phyloP scores from a whole-genome alignment of 2,797 vertebrate species.

The Sebastes nivosus region DNA sequence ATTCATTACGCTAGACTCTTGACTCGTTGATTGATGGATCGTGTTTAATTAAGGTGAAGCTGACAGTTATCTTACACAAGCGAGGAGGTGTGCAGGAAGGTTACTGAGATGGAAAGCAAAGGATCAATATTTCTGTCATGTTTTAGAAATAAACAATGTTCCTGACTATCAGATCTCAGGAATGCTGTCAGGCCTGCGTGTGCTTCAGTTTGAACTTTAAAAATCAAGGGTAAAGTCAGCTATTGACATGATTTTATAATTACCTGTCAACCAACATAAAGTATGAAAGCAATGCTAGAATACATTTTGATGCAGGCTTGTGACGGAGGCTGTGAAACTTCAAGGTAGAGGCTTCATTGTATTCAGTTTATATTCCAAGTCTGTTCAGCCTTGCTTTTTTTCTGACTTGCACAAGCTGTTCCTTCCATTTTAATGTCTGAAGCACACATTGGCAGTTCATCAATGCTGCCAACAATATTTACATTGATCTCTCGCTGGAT shows the following conservation, averaged over 20 bases:
- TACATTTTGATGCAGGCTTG: neutral
- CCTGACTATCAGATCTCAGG: no score
- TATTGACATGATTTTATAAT: neutral
- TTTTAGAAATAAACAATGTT: no score
- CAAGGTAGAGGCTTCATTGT: neutral
- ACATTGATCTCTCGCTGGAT: neutral
- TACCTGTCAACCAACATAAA: neutral
- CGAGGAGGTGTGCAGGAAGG: neutral
- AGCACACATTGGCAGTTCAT: neutral
- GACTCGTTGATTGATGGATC: neutral
- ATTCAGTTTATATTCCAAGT: neutral
- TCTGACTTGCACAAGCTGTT: neutral
- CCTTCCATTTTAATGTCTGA: neutral
- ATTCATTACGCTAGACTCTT: neutral
- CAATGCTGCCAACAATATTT: conserved; percentile 3
- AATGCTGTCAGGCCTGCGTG: no score
- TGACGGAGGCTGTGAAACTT: neutral
- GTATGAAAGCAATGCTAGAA: neutral
- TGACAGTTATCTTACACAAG: neutral
- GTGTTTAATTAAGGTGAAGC: conserved; percentile 24
- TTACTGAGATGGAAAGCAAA: conserved; percentile 1
- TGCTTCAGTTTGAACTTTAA: neutral
- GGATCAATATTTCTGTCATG: conserved; percentile 6
- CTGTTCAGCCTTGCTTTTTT: neutral
- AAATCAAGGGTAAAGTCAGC: no score